These are phyloP conservation scores for Amphiprion ocellaris DNA, from an alignment of 2,113 vertebrate genomes.

Conservation along the genomic window DNA sequence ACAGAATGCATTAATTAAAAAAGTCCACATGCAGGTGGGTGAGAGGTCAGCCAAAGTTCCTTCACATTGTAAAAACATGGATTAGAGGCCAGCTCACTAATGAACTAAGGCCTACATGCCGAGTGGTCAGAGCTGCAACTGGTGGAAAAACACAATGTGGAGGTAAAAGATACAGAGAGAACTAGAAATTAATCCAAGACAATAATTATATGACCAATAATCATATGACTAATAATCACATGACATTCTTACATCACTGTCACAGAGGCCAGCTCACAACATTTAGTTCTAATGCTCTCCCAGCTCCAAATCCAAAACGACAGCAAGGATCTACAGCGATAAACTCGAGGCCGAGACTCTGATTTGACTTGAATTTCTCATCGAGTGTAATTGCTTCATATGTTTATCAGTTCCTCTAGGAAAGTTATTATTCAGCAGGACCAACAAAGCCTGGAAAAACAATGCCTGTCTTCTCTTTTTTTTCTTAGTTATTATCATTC, in stretches of 20 bases:
- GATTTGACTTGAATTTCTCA: slow-evolving; percentile 38
- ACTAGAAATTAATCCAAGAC: neutral
- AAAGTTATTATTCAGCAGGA: slow-evolving; percentile 45
- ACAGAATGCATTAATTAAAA: slow-evolving; percentile 69
- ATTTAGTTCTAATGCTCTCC: slow-evolving; percentile 11
- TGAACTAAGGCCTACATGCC: slow-evolving; percentile 6
- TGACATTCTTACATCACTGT: neutral
- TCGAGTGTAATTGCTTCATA: slow-evolving; percentile 45
- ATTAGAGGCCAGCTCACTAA: slow-evolving; percentile 44
- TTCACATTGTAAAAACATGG: slow-evolving; percentile 32
- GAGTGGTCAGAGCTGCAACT: neutral
- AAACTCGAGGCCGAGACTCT: slow-evolving; percentile 48
- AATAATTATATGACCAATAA: slow-evolving; percentile 1
- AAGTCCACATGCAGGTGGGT: slow-evolving; percentile 59
- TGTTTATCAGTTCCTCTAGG: slow-evolving; percentile 64
- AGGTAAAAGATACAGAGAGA: slow-evolving; percentile 15
- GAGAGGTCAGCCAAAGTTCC: slow-evolving; percentile 60
- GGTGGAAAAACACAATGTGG: neutral
- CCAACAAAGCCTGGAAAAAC: slow-evolving; percentile 36
- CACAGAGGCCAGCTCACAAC: slow-evolving; percentile 26
- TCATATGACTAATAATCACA: too few species aligned
- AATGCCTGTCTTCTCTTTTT: neutral
- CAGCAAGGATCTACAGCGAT: slow-evolving; percentile 37
- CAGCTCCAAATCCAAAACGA: slow-evolving; percentile 44
- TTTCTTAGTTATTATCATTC: slow-evolving; percentile 18